A percentile compares a stretch with the other conserved stretches of the same genome.
Evolutionary conservation across 2,113 vertebrate species (phyloP).

Genomic region (Megaceryle maxima): DNA sequence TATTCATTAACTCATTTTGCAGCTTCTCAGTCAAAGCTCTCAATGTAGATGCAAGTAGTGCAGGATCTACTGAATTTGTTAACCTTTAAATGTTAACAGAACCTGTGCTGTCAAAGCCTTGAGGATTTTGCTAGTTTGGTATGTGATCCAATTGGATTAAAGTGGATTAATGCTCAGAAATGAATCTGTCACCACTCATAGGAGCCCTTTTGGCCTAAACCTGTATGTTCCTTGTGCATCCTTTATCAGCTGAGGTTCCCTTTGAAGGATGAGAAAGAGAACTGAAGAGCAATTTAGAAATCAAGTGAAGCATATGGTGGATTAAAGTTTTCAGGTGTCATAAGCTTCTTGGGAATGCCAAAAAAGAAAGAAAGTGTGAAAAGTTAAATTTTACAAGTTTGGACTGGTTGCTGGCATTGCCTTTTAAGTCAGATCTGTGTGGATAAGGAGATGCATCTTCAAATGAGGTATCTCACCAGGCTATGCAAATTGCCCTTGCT

Average conservation of each 20-base stretch:
- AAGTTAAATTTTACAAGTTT: neutral
- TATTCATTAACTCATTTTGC: neutral
- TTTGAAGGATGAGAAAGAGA: neutral
- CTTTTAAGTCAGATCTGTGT: neutral
- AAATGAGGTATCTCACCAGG: neutral
- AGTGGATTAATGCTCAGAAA: conserved; percentile 22
- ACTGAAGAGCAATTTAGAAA: neutral
- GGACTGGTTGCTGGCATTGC: neutral
- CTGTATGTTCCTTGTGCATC: neutral
- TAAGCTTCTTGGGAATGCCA: neutral
- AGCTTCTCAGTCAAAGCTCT: neutral
- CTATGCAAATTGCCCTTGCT: neutral
- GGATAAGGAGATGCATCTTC: neutral
- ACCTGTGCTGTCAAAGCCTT: neutral
- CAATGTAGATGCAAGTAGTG: neutral
- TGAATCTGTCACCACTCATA: neutral
- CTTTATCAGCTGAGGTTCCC: neutral
- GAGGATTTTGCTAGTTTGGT: conserved; percentile 22
- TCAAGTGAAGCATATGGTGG: neutral
- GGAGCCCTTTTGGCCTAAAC: neutral
- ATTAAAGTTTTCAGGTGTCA: conserved; percentile 13
- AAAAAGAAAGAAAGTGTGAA: neutral
- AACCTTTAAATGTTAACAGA: conserved; percentile 14
- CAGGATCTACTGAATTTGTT: conserved; percentile 25
- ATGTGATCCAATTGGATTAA: conserved; percentile 39